These are phyloP conservation scores for Phrynocephalus versicolor DNA, from an alignment of 2,113 vertebrate species.

Conservation along the genomic window DNA sequence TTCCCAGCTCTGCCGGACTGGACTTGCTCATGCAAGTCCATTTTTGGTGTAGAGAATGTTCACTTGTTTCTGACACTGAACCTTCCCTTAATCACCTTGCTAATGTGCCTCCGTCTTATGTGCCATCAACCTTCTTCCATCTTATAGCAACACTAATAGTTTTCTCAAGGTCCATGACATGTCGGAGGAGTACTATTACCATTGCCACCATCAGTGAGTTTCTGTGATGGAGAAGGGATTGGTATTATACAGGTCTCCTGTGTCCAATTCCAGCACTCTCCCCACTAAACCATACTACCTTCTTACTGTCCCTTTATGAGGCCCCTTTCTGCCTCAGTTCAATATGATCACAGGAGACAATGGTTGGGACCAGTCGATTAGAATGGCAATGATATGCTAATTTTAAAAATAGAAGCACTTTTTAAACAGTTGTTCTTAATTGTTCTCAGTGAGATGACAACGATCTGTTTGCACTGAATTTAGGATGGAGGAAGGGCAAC, in stretches of 20 bases:
- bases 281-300: background rate
- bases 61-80: background rate
- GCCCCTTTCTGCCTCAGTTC: background rate
- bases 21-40: too few species aligned
- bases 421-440: slow-evolving; percentile 16
- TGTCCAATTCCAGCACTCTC: too few species aligned
- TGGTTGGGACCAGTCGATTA: background rate
- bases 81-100: background rate
- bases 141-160: too few species aligned
- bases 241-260: too few species aligned
- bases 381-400: background rate
- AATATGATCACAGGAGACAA: background rate
- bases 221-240: too few species aligned
- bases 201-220: too few species aligned
- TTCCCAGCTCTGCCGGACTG: too few species aligned
- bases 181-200: too few species aligned
- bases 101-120: too few species aligned
- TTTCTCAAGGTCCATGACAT: too few species aligned
- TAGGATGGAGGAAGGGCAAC: slow-evolving; percentile 23
- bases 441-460: background rate
- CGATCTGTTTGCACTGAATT: background rate
- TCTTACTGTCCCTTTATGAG: background rate
- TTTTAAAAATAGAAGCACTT: background rate
- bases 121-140: too few species aligned
- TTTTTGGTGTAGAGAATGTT: too few species aligned